A percentile compares a stretch with the other conserved stretches of the same genome.
phyloP scores from a whole-genome alignment of 2,797 vertebrate species.

The Melanotaenia maccullochi region DNA sequence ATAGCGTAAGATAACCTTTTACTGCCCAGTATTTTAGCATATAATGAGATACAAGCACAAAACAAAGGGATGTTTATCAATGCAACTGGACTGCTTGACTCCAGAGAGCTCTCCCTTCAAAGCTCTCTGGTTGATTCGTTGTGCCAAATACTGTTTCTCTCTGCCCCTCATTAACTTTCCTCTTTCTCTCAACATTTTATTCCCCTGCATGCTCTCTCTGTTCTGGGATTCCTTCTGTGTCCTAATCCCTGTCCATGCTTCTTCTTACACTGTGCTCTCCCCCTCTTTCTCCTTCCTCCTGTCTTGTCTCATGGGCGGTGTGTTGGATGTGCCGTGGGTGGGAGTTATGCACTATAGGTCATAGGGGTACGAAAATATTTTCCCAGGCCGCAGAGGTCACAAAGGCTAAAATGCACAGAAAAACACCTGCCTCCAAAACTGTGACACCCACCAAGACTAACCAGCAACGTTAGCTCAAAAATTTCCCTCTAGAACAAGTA shows the following conservation, averaged over 20 bases:
- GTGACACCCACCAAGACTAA: slow-evolving; percentile 80
- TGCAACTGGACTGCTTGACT: slow-evolving; percentile 79
- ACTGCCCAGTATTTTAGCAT: slow-evolving; percentile 78
- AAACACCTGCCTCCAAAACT: slow-evolving; percentile 81
- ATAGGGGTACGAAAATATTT: slow-evolving; percentile 75
- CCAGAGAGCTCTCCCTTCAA: slow-evolving; percentile 65
- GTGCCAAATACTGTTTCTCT: slow-evolving; percentile 76
- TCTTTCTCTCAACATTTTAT: slow-evolving; percentile 78
- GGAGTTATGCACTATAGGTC: slow-evolving; percentile 82
- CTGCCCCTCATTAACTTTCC: slow-evolving; percentile 74
- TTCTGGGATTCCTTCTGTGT: slow-evolving; percentile 56
- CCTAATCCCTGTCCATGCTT: slow-evolving; percentile 64
- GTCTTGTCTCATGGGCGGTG: slow-evolving; percentile 78
- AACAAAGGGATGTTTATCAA: slow-evolving; percentile 78
- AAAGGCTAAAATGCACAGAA: slow-evolving; percentile 80
- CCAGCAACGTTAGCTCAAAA: slow-evolving; percentile 80
- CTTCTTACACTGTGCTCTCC: slow-evolving; percentile 69
- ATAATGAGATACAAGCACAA: slow-evolving; percentile 82
- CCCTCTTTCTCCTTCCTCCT: slow-evolving; percentile 76
- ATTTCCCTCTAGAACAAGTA: slow-evolving; percentile 66
- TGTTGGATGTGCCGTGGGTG: slow-evolving; percentile 71
- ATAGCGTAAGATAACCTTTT: slow-evolving; percentile 63
- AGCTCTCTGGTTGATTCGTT: slow-evolving; percentile 72
- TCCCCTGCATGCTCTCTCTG: slow-evolving; percentile 66
- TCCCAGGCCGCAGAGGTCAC: slow-evolving; percentile 74